A percentile compares a stretch with the other conserved stretches of the same genome.
Conservation (phyloP, 2,797 vertebrate genomes). For the Gymnoscopelus microlampas region DNA sequence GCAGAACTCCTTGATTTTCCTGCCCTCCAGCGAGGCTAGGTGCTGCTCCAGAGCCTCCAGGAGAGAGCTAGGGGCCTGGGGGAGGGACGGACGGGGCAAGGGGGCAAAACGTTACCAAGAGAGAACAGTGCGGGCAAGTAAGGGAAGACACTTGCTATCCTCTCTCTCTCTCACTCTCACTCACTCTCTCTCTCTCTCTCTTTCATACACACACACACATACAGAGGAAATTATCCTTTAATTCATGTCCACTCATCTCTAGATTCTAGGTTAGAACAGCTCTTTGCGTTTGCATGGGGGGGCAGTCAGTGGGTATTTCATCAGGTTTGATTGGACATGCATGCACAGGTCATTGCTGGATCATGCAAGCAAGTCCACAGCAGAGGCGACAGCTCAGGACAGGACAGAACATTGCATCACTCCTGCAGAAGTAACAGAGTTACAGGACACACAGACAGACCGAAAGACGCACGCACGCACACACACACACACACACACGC, state of each 20-base stretch:
- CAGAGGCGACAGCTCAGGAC: conserved; percentile 67
- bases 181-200: conserved; percentile 13
- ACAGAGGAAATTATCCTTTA: conserved; percentile 59
- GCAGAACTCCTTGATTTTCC: conserved; percentile 90
- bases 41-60: conserved; percentile 96
- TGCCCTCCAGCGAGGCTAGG: conserved; percentile 93
- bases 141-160: conserved; percentile 18
- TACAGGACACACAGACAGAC: not conserved
- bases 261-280: conserved; percentile 36
- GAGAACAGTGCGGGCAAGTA: conserved; percentile 27
- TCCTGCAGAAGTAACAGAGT: conserved; percentile 59
- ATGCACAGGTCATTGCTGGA: conserved; percentile 80
- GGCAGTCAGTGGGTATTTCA: conserved; percentile 67
- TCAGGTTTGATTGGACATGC: conserved; percentile 76
- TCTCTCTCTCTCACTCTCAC: not conserved
- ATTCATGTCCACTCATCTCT: conserved; percentile 46
- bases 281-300: conserved; percentile 38
- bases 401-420: conserved; percentile 36
- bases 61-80: conserved; percentile 91
- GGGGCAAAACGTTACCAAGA: conserved; percentile 47
- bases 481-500: conserved; percentile 36
- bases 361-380: conserved; percentile 80
- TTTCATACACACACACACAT: conserved; percentile 24
- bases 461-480: conserved; percentile 44
- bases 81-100: conserved; percentile 5